Conservation (phyloP, 2,888 invertebrate species). For the Drosophila borealis region DNA sequence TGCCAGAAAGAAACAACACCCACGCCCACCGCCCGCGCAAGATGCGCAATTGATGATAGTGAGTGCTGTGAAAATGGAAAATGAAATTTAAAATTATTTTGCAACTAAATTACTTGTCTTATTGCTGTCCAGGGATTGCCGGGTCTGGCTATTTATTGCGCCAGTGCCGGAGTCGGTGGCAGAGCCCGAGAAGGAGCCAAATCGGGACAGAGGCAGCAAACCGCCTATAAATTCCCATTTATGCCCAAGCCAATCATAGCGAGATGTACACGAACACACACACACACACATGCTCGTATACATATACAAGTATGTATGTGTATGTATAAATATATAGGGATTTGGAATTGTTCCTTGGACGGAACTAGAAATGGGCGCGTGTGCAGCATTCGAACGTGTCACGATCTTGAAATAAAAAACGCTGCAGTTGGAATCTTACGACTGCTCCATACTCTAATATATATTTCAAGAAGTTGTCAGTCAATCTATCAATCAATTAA, state of each 20-base stretch:
- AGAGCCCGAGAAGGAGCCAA: not conserved
- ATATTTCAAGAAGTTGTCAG: no score
- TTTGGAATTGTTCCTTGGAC: not conserved
- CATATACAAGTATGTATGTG: not conserved
- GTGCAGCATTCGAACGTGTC: not conserved
- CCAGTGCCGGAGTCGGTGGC: slow-evolving; percentile 12
- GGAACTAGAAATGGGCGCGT: slow-evolving; percentile 12
- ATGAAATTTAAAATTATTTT: slow-evolving; percentile 79
- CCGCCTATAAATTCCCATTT: slow-evolving; percentile 75
- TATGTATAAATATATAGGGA: not conserved
- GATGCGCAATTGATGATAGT: slow-evolving; percentile 60
- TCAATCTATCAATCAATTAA: no score
- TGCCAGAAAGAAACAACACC: not conserved
- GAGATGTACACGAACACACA: slow-evolving; percentile 24
- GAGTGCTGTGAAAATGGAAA: slow-evolving; percentile 71
- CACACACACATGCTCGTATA: slow-evolving; percentile 1
- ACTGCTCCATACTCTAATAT: not conserved
- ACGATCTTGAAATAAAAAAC: not conserved
- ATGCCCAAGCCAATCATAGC: slow-evolving; percentile 76
- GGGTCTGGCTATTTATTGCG: slow-evolving; percentile 65
- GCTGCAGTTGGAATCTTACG: not conserved
- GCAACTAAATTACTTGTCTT: slow-evolving; percentile 78
- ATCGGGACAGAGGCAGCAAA: slow-evolving; percentile 38
- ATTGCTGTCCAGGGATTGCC: slow-evolving; percentile 77
- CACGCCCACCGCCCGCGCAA: slow-evolving; percentile 4